Base-by-base conservation (phyloP, 2,888 invertebrate species). In the Leucophenga maculata region DNA sequence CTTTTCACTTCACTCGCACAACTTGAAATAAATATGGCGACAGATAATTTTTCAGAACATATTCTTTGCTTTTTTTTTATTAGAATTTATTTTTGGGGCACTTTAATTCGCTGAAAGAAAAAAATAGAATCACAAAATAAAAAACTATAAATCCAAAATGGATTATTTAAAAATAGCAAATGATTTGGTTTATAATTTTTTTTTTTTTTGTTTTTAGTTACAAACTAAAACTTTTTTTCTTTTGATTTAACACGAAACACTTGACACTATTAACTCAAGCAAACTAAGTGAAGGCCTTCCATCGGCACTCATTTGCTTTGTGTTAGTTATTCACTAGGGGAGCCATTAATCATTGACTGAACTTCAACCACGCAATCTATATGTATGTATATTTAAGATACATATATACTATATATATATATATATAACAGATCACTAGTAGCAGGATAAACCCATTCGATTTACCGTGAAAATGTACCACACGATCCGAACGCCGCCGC, bases 401-500 rank as follows among this genome's bases (percentile, higher is more conserved):
- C 26, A 65, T n/a, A 48, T n/a, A 39, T n/a, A 50, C 13, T 50
- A n/a, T 11, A 18, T n/a, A 50, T 18, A 16, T 4, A 16, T 1
- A n/a, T 6, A 46, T 46, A 6, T 46, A n/a, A 4, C 46, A 46
- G 2, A 46, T n/a, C 1, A 50, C 11, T 6, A 16, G 13, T n/a
- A 22, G n/a, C 46, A 48, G 67, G 48, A 60, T 65, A 66, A 32
- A 8, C 6, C 22, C n/a, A 39, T 59, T n/a, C n/a, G n/a, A 39
- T 8, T 60, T 60, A 39, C 60, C 18, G 60, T 39, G 60, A 68
- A 68, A 76, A 79, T 83, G 77, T 70, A 82, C 83, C 80, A 80
- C 77, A 82, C 73, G 74, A 76, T 76, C 70, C 73, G 73, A 79
- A 66, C 73, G 80, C 74, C 79, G 69, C 74, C 74, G 72, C 74